phyloP scores from a whole-genome alignment of 2,888 invertebrate species.

The Diplazon laetatorius region DNA sequence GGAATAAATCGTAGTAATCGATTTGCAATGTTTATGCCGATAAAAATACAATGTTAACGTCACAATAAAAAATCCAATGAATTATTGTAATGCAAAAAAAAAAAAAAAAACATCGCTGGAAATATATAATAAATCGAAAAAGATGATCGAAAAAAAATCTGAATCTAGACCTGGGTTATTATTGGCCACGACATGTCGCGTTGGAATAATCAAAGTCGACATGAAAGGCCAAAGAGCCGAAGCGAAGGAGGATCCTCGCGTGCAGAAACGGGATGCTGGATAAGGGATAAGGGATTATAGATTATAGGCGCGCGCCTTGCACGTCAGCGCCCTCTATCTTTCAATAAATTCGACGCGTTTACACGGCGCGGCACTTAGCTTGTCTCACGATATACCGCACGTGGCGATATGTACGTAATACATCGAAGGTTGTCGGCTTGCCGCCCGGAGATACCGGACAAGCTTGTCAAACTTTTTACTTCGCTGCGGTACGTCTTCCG shows the following conservation, averaged over 20 bases:
- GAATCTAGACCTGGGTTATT: neutral
- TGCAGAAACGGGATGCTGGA: constrained; percentile 11
- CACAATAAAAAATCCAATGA: too few relatives aligned
- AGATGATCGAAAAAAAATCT: neutral
- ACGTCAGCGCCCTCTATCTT: constrained; percentile 60
- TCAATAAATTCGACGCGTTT: constrained; percentile 76
- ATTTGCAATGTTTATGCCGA: too few relatives aligned
- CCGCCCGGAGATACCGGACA: constrained; percentile 16
- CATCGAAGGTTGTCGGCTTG: constrained; percentile 41
- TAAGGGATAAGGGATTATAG: constrained; percentile 53
- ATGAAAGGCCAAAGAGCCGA: neutral
- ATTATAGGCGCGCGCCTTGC: constrained; percentile 39
- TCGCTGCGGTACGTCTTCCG: constrained; percentile 24
- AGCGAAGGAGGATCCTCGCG: neutral
- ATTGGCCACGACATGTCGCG: neutral
- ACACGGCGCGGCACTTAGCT: constrained; percentile 76
- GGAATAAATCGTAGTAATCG: too few relatives aligned
- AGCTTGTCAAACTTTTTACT: constrained; percentile 38
- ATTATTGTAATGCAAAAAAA: too few relatives aligned
- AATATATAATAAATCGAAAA: too few relatives aligned
- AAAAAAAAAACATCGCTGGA: too few relatives aligned
- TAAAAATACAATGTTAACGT: too few relatives aligned
- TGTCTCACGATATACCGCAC: constrained; percentile 55
- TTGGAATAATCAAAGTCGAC: constrained; percentile 16
- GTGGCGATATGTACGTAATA: constrained; percentile 53